Evolutionary conservation across 2,113 vertebrate species (phyloP).

Genomic region (Cettia cetti): DNA sequence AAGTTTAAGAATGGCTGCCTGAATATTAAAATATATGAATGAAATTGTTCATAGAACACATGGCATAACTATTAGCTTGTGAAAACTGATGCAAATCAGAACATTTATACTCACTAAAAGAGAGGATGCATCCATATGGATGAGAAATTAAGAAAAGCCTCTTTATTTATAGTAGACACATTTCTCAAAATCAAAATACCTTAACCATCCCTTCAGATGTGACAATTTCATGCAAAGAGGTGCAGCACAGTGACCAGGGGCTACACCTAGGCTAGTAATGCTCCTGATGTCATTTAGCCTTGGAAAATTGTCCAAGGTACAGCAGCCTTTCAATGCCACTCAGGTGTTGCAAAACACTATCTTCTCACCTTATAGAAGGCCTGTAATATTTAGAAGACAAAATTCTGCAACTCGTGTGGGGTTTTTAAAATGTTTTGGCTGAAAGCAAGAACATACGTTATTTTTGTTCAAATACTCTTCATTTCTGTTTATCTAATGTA

Average conservation of each 20-base stretch:
- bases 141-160: not conserved
- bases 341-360: not conserved
- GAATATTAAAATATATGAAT: not conserved
- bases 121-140: not conserved
- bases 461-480: not conserved
- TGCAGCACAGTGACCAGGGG: not conserved
- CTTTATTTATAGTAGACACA: not conserved
- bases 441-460: not conserved
- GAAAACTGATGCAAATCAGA: not conserved
- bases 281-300: not conserved
- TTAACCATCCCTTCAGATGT: not conserved
- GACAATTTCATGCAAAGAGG: not conserved
- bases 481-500: not conserved
- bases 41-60: not conserved
- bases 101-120: not conserved
- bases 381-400: not conserved
- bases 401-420: not conserved
- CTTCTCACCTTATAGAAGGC: not conserved
- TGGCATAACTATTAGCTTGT: not conserved
- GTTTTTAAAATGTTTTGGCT: not conserved
- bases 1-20: not conserved
- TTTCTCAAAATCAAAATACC: not conserved
- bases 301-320: not conserved
- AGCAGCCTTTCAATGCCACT: accelerated
- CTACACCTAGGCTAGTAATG: not conserved